A percentile compares a stretch with the other conserved stretches of the same genome.
phyloP scores from a whole-genome alignment of 2,113 vertebrate species.

The Tiliqua scincoides region DNA sequence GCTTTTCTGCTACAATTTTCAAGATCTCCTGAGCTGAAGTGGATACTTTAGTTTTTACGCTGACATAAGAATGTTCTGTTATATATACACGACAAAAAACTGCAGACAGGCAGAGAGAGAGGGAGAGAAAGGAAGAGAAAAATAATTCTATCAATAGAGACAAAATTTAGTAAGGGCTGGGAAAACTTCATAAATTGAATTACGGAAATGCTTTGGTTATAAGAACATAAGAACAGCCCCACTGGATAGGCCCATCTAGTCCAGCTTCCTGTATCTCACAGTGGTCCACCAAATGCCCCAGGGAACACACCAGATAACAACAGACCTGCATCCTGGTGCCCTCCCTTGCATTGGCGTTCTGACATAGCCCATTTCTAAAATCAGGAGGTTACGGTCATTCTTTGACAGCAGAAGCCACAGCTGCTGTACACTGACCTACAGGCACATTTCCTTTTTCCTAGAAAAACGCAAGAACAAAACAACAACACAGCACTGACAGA shows the following conservation, averaged over 20 bases:
- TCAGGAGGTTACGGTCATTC: too few species aligned
- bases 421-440: background rate
- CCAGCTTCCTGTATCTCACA: too few species aligned
- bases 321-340: too few species aligned
- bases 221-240: too few species aligned
- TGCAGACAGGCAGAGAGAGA: slow-evolving; percentile 68
- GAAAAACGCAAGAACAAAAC: slow-evolving; percentile 13
- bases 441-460: background rate
- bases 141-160: background rate
- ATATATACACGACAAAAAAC: slow-evolving; percentile 92
- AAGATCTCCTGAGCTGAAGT: slow-evolving; percentile 86
- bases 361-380: too few species aligned
- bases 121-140: slow-evolving; percentile 53
- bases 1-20: slow-evolving; percentile 87
- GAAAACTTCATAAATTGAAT: background rate
- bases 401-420: background rate
- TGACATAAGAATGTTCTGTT: slow-evolving; percentile 92
- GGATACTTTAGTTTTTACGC: slow-evolving; percentile 84
- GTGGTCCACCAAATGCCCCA: too few species aligned
- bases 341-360: too few species aligned
- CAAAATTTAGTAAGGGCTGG: background rate
- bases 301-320: too few species aligned
- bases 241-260: too few species aligned
- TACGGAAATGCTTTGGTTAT: background rate
- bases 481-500: background rate